Percentiles rank a stretch among this genome's conserved stretches.
Conservation (phyloP, 2,797 vertebrate genomes). For the Phalanger gymnotis region DNA sequence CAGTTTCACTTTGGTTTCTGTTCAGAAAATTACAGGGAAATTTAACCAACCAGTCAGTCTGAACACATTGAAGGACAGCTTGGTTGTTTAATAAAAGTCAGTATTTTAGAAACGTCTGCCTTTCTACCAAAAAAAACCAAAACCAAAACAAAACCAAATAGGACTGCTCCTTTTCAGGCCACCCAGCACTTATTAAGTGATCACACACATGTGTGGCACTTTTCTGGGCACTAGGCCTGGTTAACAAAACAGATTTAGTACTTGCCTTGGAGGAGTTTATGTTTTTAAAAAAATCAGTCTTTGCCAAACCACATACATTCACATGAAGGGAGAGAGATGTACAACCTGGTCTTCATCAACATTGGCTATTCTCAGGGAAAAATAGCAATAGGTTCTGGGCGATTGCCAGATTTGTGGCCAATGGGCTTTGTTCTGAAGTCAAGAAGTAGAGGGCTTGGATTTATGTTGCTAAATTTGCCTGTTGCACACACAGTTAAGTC, state of each 20-base stretch:
- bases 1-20: not conserved
- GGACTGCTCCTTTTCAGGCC: not conserved
- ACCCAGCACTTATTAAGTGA: constrained; percentile 1
- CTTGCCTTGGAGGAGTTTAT: not conserved
- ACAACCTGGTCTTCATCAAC: not conserved
- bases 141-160: too few species aligned
- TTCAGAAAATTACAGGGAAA: not conserved
- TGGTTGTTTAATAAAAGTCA: not conserved
- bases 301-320: not conserved
- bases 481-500: not conserved
- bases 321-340: not conserved
- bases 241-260: not conserved
- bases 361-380: not conserved
- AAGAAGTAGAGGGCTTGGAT: not conserved
- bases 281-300: not conserved
- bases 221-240: not conserved
- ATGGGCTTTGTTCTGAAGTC: not conserved
- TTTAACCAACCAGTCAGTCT: not conserved
- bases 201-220: constrained; percentile 3
- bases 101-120: not conserved
- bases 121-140: not conserved
- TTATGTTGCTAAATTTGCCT: not conserved
- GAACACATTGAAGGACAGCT: not conserved
- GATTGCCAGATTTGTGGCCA: not conserved
- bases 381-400: not conserved